Conservation (phyloP, 2,888 invertebrate genomes). For the Sinodicranocentrus sp. region DNA sequence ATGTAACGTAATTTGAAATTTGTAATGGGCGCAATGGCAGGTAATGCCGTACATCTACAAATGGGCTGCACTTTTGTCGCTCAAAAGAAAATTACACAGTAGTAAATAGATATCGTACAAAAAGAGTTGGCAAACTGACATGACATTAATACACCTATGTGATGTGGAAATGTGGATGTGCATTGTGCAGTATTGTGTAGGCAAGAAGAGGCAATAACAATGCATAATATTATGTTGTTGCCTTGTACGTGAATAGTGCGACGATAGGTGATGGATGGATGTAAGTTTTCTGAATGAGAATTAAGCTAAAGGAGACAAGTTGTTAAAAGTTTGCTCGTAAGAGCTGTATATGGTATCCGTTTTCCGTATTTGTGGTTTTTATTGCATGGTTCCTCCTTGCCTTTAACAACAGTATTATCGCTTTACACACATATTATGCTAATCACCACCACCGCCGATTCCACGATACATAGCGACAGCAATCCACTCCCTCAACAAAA, state of each 20-base stretch:
- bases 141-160: too few relatives aligned
- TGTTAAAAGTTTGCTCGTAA: constrained; percentile 13
- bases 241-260: too few relatives aligned
- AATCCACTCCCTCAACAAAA: constrained; percentile 52
- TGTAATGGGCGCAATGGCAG: background rate
- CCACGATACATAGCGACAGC: constrained; percentile 15
- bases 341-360: constrained; percentile 47
- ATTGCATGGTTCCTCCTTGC: constrained; percentile 47
- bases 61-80: background rate
- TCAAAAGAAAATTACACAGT: background rate
- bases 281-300: background rate
- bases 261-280: too few relatives aligned
- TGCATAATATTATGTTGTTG: too few relatives aligned
- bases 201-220: too few relatives aligned
- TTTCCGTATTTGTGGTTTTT: constrained; percentile 57
- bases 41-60: background rate
- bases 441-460: background rate
- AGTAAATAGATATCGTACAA: background rate
- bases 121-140: too few relatives aligned
- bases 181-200: too few relatives aligned
- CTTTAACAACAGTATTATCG: constrained; percentile 26
- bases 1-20: background rate
- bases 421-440: background rate
- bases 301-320: background rate
- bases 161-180: too few relatives aligned